These are phyloP conservation scores for Melanerpes formicivorus DNA, from an alignment of 2,113 vertebrate genomes.

Conservation along the genomic window DNA sequence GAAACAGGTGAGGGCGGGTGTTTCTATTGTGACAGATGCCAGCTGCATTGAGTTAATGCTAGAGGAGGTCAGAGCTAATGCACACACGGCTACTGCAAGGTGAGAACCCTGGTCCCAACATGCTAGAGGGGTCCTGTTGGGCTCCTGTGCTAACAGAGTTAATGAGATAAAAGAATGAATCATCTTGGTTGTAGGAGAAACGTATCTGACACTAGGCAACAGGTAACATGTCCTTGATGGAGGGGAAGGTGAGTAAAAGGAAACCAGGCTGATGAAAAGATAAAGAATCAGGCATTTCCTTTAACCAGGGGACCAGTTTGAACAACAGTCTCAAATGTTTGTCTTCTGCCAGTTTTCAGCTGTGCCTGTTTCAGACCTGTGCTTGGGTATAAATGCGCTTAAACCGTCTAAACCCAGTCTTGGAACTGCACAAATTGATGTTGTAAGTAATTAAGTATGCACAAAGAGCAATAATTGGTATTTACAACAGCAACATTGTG, in stretches of 20 bases:
- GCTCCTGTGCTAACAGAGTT: slow-evolving; percentile 65
- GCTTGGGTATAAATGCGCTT: slow-evolving; percentile 59
- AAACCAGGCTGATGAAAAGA: slow-evolving; percentile 83
- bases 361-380: slow-evolving; percentile 49
- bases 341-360: background rate
- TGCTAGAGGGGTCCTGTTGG: slow-evolving; percentile 75
- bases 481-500: slow-evolving; percentile 77
- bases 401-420: slow-evolving; percentile 69
- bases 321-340: background rate
- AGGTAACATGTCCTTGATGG: slow-evolving; percentile 76
- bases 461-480: slow-evolving; percentile 75
- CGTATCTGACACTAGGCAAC: slow-evolving; percentile 75
- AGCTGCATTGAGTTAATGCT: slow-evolving; percentile 90
- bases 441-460: slow-evolving; percentile 75
- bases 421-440: slow-evolving; percentile 74
- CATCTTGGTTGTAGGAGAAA: slow-evolving; percentile 69
- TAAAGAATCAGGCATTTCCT: slow-evolving; percentile 85
- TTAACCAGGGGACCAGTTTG: slow-evolving; percentile 17
- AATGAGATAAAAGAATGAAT: slow-evolving; percentile 70
- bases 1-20: slow-evolving; percentile 83
- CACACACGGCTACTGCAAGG: slow-evolving; percentile 76
- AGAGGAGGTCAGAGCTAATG: slow-evolving; percentile 79
- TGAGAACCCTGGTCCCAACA: slow-evolving; percentile 74
- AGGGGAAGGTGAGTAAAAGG: slow-evolving; percentile 69
- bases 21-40: slow-evolving; percentile 89